A percentile compares a stretch with the other conserved stretches of the same genome.
phyloP scores from a whole-genome alignment of 2,888 invertebrate genomes.

The Lydus trimaculatus region DNA sequence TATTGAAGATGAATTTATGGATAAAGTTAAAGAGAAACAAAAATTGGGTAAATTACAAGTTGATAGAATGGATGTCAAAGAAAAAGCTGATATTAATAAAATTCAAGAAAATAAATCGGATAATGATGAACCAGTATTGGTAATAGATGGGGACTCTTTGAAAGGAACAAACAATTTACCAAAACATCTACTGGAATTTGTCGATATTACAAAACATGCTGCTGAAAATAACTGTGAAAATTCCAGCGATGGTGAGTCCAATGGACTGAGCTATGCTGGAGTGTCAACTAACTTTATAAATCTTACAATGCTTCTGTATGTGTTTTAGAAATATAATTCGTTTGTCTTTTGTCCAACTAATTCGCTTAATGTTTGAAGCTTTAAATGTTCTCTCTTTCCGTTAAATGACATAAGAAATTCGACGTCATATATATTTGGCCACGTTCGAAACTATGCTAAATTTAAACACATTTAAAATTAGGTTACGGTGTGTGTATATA shows the following conservation, averaged over 20 bases:
- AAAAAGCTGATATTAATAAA: constrained; percentile 45
- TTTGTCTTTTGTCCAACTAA: not conserved
- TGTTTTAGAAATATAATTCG: not conserved
- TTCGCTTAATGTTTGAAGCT: not conserved
- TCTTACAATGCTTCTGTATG: not conserved
- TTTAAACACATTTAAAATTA: constrained; percentile 43
- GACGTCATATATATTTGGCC: constrained; percentile 19
- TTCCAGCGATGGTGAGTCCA: constrained; percentile 63
- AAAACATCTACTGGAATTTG: constrained; percentile 80
- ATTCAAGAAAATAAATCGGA: constrained; percentile 33
- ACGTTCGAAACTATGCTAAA: constrained; percentile 36
- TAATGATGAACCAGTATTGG: constrained; percentile 59
- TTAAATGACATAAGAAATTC: not conserved
- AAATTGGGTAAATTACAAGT: constrained; percentile 60
- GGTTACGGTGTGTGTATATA: too few species aligned
- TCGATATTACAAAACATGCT: constrained; percentile 59
- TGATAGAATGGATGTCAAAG: constrained; percentile 44
- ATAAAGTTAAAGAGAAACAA: constrained; percentile 74
- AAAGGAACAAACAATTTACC: constrained; percentile 73
- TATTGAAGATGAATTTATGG: constrained; percentile 80
- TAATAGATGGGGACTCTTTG: constrained; percentile 72
- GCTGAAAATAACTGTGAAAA: constrained; percentile 42
- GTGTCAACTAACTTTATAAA: constrained; percentile 57
- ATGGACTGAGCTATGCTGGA: constrained; percentile 32
- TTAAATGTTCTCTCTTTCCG: not conserved